These are phyloP conservation scores for Gymnoscopelus braueri DNA, from an alignment of 2,797 vertebrate species.

Conservation along the genomic window DNA sequence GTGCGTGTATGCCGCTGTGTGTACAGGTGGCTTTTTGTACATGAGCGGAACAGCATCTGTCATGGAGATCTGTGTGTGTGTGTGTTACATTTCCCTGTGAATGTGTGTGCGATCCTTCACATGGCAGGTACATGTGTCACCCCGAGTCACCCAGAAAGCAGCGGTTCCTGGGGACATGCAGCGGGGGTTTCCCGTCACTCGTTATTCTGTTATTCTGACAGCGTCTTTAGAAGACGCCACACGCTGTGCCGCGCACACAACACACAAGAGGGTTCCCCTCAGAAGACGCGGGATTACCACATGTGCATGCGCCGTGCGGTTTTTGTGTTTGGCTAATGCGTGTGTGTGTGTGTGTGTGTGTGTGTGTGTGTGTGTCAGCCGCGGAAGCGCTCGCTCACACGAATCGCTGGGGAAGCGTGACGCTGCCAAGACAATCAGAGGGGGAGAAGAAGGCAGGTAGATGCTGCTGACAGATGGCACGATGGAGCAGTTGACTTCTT, in stretches of 20 bases:
- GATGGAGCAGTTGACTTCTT: conserved; percentile 68
- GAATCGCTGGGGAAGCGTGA: conserved; percentile 57
- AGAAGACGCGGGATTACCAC: conserved; percentile 46
- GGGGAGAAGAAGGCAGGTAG: conserved; percentile 50
- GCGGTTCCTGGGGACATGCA: too few species aligned
- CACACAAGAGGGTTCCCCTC: too few species aligned
- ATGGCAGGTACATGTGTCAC: too few species aligned
- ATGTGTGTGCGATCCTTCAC: too few species aligned
- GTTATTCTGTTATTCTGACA: conserved; percentile 29
- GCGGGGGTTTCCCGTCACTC: conserved; percentile 14
- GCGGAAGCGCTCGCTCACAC: conserved; percentile 47
- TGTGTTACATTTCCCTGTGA: not conserved
- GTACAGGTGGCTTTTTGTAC: too few species aligned
- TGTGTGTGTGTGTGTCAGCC: conserved; percentile 34
- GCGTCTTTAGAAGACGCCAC: too few species aligned
- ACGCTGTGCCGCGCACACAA: too few species aligned
- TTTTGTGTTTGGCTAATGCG: conserved; percentile 58
- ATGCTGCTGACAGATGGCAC: conserved; percentile 68
- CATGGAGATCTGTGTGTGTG: not conserved
- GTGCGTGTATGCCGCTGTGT: not conserved
- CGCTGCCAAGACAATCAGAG: conserved; percentile 66
- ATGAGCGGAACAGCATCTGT: not conserved
- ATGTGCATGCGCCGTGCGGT: conserved; percentile 57
- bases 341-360: conserved; percentile 14
- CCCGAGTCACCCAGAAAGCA: too few species aligned